Base-by-base conservation (phyloP, 2,113 vertebrate genomes). In the Sylvilagus bachmani region DNA sequence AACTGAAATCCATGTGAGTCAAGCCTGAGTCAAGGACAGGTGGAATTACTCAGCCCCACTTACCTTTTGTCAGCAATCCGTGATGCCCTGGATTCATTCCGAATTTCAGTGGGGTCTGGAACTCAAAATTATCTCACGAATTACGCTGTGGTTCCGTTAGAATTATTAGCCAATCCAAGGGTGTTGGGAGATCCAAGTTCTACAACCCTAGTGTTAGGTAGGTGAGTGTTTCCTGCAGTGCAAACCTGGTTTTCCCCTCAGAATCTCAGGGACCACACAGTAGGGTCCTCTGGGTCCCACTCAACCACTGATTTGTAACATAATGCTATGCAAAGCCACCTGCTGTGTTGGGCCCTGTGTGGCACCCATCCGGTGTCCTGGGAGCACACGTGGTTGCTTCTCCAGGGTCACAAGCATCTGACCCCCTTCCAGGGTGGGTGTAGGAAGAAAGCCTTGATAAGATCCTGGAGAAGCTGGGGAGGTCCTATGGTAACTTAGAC, bases 31-130 rank as follows among this genome's bases (percentile, higher is more conserved):
- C 87, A 91, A 77, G 38, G 29, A 61, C 25, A 27, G 14, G 25
- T 5, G 82, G 38, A 89, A 73, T 81, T 58, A 51, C 62, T 91
- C 73, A 82, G 10, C 31, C 16, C 49, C 62, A 71, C 58, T 88
- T 83, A 67, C 75, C 93, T 49, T 82, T 61, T 49, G 90, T 49
- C 58, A 89, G 87, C 31, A 53, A 55, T 33, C 51, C 9, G 9
- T 49, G 25, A 58, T 53, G 92, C 86, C 84, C 17, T 12, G 6
- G n/a, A 38, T 92, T 81, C 64, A 89, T 86, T 91, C 55, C 64
- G 70, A 79, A 93, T 86, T 67, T 91, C 33, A 67, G 67, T 67
- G 74, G 75, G 89, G 86, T 69, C 21, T 44, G 80, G 51, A 93
- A 49, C 25, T 70, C 16, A 74, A 82, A 74, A 51, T 58, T 62